A percentile compares a stretch with the other conserved stretches of the same genome.
These are phyloP conservation scores for Gastrophryne carolinensis DNA, from an alignment of 2,797 vertebrate genomes.

Conservation along the genomic window DNA sequence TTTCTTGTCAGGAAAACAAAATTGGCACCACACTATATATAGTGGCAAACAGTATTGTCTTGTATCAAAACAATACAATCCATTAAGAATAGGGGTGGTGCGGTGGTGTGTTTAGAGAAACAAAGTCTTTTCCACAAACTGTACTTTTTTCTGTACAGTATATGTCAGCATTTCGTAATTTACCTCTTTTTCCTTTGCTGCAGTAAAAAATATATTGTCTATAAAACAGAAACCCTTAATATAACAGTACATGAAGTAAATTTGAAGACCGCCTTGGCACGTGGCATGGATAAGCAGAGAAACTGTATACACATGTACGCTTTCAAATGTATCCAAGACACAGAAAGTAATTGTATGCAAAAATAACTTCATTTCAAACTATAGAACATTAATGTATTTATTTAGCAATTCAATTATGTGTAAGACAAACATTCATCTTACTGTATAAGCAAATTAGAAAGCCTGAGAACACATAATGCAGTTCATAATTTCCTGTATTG, in stretches of 20 bases:
- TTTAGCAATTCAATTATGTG: constrained; percentile 1
- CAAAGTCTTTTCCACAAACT: too few species aligned
- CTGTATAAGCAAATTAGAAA: constrained; percentile 9
- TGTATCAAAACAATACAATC: too few species aligned
- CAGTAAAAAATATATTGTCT: neutral
- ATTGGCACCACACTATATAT: too few species aligned
- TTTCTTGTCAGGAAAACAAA: too few species aligned
- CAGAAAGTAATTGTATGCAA: neutral
- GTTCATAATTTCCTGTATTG: constrained; percentile 11
- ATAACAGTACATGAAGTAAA: constrained; percentile 1
- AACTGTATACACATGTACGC: neutral
- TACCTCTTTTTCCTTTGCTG: too few species aligned
- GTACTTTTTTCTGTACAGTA: too few species aligned
- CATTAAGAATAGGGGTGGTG: too few species aligned
- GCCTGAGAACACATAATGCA: neutral
- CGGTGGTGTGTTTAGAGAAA: too few species aligned
- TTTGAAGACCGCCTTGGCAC: neutral
- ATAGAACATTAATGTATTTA: constrained; percentile 24
- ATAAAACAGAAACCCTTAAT: constrained; percentile 7
- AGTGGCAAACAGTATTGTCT: too few species aligned
- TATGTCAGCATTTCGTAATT: too few species aligned
- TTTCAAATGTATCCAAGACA: neutral
- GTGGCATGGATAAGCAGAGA: neutral
- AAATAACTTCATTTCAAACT: neutral
- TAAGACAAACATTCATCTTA: constrained; percentile 4